These are phyloP conservation scores for Centroberyx gerrardi DNA, from an alignment of 2,797 vertebrate genomes.

Conservation along the genomic window DNA sequence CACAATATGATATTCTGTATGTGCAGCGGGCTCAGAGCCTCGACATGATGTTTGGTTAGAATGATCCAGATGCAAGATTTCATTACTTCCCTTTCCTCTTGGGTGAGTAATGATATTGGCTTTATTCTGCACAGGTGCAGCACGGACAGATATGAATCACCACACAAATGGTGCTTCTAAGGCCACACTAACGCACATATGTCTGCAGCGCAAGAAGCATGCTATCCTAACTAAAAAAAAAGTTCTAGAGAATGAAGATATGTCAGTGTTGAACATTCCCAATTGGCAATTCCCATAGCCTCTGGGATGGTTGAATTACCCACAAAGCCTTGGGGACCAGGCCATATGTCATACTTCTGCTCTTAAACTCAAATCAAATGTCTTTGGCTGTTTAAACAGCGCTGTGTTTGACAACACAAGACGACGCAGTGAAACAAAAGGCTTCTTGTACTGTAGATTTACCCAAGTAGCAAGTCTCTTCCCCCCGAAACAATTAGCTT, in stretches of 20 bases:
- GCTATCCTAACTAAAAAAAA: slow-evolving; percentile 27
- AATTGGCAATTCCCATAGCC: slow-evolving; percentile 57
- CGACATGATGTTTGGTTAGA: slow-evolving; percentile 50
- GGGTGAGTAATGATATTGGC: slow-evolving; percentile 72
- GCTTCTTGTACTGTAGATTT: slow-evolving; percentile 42
- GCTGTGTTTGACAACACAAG: slow-evolving; percentile 40
- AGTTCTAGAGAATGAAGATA: slow-evolving; percentile 43
- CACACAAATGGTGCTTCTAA: slow-evolving; percentile 58
- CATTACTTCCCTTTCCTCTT: slow-evolving; percentile 70
- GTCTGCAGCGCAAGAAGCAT: slow-evolving; percentile 22
- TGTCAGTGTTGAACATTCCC: slow-evolving; percentile 55
- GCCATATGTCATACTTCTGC: slow-evolving; percentile 59
- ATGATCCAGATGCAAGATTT: slow-evolving; percentile 73
- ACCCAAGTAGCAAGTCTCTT: slow-evolving; percentile 30
- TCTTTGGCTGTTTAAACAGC: slow-evolving; percentile 55
- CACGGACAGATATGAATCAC: slow-evolving; percentile 66
- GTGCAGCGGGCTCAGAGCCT: slow-evolving; percentile 33
- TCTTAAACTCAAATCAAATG: slow-evolving; percentile 69
- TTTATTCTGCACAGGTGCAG: slow-evolving; percentile 72
- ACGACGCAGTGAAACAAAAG: slow-evolving; percentile 59
- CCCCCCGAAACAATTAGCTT: slow-evolving; percentile 65
- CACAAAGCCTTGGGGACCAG: slow-evolving; percentile 63
- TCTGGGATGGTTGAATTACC: slow-evolving; percentile 60
- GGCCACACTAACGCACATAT: slow-evolving; percentile 42
- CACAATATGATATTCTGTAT: slow-evolving; percentile 56